phyloP scores from a whole-genome alignment of 2,113 vertebrate genomes.

The Gambusia holbrooki region DNA sequence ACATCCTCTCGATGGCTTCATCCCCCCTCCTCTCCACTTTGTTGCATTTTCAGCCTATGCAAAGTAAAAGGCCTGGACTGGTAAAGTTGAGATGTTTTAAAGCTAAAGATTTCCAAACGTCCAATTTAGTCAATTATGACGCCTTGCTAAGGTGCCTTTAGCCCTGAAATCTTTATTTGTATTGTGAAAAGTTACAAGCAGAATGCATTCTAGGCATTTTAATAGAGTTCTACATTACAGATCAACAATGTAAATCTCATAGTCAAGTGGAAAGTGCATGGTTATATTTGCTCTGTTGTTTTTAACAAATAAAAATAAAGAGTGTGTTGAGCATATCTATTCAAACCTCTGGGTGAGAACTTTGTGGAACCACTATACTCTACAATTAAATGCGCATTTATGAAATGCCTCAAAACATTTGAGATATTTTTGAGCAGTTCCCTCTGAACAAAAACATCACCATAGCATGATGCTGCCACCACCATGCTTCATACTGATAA shows the following conservation, averaged over 20 bases:
- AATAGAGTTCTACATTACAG: too few relatives aligned
- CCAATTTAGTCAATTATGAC: neutral
- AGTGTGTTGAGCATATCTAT: too few relatives aligned
- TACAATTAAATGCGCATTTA: too few relatives aligned
- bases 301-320: too few relatives aligned
- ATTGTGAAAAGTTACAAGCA: neutral
- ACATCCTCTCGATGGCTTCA: slow-evolving; percentile 71
- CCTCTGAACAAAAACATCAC: neutral
- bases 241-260: too few relatives aligned
- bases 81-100: neutral
- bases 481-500: neutral
- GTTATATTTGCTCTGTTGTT: too few relatives aligned
- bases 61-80: neutral
- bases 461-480: neutral
- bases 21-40: slow-evolving; percentile 45
- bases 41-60: slow-evolving; percentile 31
- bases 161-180: neutral
- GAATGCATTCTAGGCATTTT: neutral
- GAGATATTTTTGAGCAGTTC: neutral
- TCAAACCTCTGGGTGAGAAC: too few relatives aligned
- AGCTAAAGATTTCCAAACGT: neutral
- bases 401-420: neutral
- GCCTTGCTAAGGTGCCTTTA: too few relatives aligned
- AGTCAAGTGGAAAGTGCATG: too few relatives aligned
- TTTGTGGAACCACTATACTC: too few relatives aligned